Evolutionary conservation across 2,888 invertebrate genomes (phyloP), one percentile per base, ranked within the genome.

Genomic region (Leptinotarsa tumamoca): DNA sequence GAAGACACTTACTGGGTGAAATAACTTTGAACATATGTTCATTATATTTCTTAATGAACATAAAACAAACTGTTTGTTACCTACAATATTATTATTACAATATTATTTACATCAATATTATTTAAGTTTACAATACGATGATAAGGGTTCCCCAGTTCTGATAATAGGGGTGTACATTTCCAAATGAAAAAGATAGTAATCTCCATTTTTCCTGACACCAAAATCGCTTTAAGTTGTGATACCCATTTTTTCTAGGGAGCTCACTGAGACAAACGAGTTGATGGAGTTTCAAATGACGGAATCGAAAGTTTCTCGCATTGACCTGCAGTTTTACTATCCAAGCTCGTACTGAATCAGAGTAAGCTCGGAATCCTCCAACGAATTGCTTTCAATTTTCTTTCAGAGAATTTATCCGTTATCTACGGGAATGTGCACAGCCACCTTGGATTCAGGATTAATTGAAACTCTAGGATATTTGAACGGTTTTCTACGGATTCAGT

Each of bases 391-490:
- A 27, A n/a, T n/a, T 51, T 10, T 50, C 51, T 68, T 51, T 68
- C 21, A 23, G 51, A 4, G 13, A 23, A 15, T 58, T 52, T 52
- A 3, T 52, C 15, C 52, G 52, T 52, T 52, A 15, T 52, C 52
- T 52, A 52, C n/a, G 4, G 52, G 52, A 17, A n/a, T 71, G 14
- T 43, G 15, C 54, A 21, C 33, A 52, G 13, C 56, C 63, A 71
- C 50, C 51, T 63, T 63, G 71, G 51, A 21, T 56, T 33, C 70
- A 70, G 58, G 84, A 84, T 85, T 83, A 83, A 27, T 82, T 82
- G 83, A 84, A 83, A 82, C 14, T n/a, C 13, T 58, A 13, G 0
- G 76, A 18, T 68, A 0, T 51, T 18, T 68, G n/a, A 52, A 17
- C 52, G 15, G 52, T 52, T 52, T 52, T 14, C 52, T 52, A 5